Conservation (phyloP, 2,888 invertebrate species). For the Drosophila antonietae region DNA sequence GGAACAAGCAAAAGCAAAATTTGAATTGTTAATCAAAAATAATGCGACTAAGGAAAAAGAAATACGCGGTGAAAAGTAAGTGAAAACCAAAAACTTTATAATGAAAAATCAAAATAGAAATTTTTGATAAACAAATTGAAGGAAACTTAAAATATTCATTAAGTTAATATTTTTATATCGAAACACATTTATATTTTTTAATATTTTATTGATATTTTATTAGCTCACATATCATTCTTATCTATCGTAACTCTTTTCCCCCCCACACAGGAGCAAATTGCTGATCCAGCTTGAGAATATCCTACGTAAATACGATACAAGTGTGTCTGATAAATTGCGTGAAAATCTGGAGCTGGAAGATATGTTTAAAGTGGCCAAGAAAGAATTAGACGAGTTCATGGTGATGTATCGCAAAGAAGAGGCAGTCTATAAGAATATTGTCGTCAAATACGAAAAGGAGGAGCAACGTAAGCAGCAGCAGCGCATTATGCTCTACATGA, state of each 20-base stretch:
- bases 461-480: slow-evolving; percentile 78
- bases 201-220: not conserved
- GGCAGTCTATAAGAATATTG: slow-evolving; percentile 71
- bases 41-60: slow-evolving; percentile 75
- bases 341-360: slow-evolving; percentile 75
- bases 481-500: slow-evolving; percentile 81
- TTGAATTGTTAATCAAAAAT: slow-evolving; percentile 61
- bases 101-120: not conserved
- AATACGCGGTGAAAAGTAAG: slow-evolving; percentile 81
- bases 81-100: not conserved
- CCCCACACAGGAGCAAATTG: slow-evolving; percentile 78
- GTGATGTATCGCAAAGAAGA: slow-evolving; percentile 74
- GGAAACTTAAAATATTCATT: no score
- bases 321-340: slow-evolving; percentile 79
- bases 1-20: slow-evolving; percentile 52
- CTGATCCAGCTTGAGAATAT: slow-evolving; percentile 77
- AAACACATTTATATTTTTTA: no score
- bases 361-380: slow-evolving; percentile 65
- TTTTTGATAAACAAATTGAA: no score
- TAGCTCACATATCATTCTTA: not conserved
- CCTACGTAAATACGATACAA: slow-evolving; percentile 81
- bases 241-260: not conserved
- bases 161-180: no score
- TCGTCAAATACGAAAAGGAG: slow-evolving; percentile 71
- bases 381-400: slow-evolving; percentile 77